Base-by-base conservation (phyloP, 37 sponge, comb jelly and placozoan species). In the Geodia barretti region DNA sequence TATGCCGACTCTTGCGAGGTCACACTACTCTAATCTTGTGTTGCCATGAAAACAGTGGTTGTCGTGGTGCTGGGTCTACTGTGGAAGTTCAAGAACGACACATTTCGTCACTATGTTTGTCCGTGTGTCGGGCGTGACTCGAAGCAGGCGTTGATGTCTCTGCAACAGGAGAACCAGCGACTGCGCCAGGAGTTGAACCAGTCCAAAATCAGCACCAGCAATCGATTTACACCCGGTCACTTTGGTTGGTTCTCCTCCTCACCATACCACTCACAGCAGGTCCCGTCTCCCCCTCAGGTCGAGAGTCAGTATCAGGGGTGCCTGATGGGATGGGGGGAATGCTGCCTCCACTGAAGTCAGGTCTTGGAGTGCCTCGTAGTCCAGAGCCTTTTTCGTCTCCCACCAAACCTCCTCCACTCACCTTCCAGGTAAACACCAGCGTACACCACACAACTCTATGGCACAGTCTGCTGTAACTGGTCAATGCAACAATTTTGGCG, bases 81-180 rank as follows among this genome's bases (percentile, higher is more conserved):
- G 79, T 91, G 84, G 84, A 91, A 91, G 68, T 84, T 71, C 35
- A 41, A 63, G 26, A 91, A 91, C 40, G 92, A 87, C 30, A 68
- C 72, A 21, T 87, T 91, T 73, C 34, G 79, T 8, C 67, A 69
- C 28, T 91, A 84, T 43, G 25, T 86, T n/a, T 87, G 87, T 61
- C 77, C 83, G 58, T 87, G 92, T 34, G 20, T 84, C 30, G 28
- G 40, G 0, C 64, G 79, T 3, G 47, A 62, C 26, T 39, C 83
- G 26, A 77, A 73, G 58, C 28, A 65, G 0, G 62, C 67, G 24
- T 60, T 91, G 11, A 81, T 83, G 79, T 75, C 78, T 19, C 62
- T 91, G 64, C 82, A 91, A 70, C 92, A 91, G 72, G 92, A 91
- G 83, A 91, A 87, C 74, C 84, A 87, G 74, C 37, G 87, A 26